phyloP scores from a whole-genome alignment of 2,888 invertebrate genomes.

The Apotomis capreana region DNA sequence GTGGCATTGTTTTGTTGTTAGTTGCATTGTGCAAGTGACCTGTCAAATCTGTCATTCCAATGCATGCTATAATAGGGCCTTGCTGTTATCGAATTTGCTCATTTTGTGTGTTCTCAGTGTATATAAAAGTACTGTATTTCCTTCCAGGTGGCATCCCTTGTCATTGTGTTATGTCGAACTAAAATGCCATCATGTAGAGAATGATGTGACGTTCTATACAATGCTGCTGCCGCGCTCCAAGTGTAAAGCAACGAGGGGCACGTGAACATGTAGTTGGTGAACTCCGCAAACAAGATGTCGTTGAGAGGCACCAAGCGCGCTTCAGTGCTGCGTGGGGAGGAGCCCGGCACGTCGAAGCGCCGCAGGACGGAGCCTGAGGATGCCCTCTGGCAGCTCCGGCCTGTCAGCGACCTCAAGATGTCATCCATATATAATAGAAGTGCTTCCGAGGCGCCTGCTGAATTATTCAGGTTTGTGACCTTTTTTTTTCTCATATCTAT shows the following conservation, averaged over 20 bases:
- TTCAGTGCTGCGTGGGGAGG: conserved; percentile 72
- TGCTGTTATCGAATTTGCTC: background rate
- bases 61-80: conserved; percentile 4
- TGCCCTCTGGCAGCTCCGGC: conserved; percentile 90
- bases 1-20: conserved; percentile 51
- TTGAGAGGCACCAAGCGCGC: conserved; percentile 80
- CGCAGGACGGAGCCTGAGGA: conserved; percentile 77
- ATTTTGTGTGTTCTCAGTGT: background rate
- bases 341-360: conserved; percentile 75
- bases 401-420: conserved; percentile 93
- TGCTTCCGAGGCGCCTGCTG: conserved; percentile 92
- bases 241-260: conserved; percentile 75
- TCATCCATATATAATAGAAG: conserved; percentile 94
- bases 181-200: conserved; percentile 77
- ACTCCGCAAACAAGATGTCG: conserved; percentile 70
- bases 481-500: background rate
- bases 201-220: conserved; percentile 79
- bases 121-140: conserved; percentile 31
- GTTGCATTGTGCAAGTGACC: conserved; percentile 42
- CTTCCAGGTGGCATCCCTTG: conserved; percentile 67
- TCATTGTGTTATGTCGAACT: conserved; percentile 58
- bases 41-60: conserved; percentile 47
- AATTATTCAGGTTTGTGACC: conserved; percentile 86
- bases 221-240: conserved; percentile 79
- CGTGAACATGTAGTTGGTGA: conserved; percentile 81